Conservation (phyloP, 2,113 vertebrate genomes). For the Tenrec ecaudatus region DNA sequence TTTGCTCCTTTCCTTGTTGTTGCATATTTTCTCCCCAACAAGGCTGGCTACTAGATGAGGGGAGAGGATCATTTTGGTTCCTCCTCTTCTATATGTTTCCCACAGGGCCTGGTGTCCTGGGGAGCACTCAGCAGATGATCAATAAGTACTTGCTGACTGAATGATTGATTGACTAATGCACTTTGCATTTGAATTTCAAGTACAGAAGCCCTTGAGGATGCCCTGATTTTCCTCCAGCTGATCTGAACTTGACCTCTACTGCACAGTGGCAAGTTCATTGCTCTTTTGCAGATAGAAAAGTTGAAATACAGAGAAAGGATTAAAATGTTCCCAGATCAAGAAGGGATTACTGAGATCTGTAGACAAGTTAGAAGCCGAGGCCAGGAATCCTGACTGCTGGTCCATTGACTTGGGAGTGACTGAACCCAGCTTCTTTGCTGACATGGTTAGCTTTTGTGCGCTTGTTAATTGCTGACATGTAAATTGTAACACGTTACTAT, state of each 20-base stretch:
- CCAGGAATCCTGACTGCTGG: constrained; percentile 19
- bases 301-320: constrained; percentile 61
- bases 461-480: constrained; percentile 44
- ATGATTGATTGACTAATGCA: constrained; percentile 67
- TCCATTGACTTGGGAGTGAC: constrained; percentile 25
- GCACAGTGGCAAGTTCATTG: constrained; percentile 32
- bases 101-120: constrained; percentile 10
- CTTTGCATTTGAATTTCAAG: constrained; percentile 67
- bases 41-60: constrained; percentile 34
- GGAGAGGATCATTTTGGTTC: constrained; percentile 58
- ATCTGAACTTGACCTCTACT: constrained; percentile 65
- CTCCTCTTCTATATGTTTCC: neutral
- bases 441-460: constrained; percentile 7
- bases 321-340: constrained; percentile 48
- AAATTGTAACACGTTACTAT: neutral
- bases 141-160: constrained; percentile 70
- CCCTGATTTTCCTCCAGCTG: constrained; percentile 60
- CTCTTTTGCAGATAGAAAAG: constrained; percentile 55
- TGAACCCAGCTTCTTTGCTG: constrained; percentile 21
- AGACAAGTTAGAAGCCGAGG: constrained; percentile 24
- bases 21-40: constrained; percentile 47
- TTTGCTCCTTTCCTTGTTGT: constrained; percentile 38
- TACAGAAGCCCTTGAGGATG: constrained; percentile 58
- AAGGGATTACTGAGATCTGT: constrained; percentile 9
- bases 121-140: constrained; percentile 70